Base-by-base conservation (phyloP, 2,888 invertebrate genomes). In the Cremastobaeus sp. region DNA sequence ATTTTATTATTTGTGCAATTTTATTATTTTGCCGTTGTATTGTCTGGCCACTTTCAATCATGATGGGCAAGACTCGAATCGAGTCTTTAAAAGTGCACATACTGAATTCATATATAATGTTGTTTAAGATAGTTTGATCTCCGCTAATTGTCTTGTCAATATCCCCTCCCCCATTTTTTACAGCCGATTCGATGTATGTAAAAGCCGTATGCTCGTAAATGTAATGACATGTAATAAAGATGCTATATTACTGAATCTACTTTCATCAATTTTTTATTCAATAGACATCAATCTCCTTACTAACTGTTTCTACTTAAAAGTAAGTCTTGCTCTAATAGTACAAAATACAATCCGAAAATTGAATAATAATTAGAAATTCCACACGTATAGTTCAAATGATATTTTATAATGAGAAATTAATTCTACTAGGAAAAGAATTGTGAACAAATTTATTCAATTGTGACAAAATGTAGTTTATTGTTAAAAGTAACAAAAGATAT, bases 51-150 rank as follows among this genome's bases (percentile, higher is more conserved):
- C 50, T 47, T 59, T 28, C 48, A 55, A 41, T 69, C 55, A 30
- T 35, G 20, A 11, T 45, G 37, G 47, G 20, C 15, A 41, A 70
- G 47, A 34, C 48, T 62, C 48, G 41, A 62, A 55, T 48, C 54
- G 14, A 17, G n/a, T n/a, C 35, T 39, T 30, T 47, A 11, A 64
- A 71, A 35, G 30, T 71, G 71, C 71, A 71, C 71, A 64, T 71
- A 64, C n/a, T 30, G 35, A 55, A 41, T 70, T 50, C 41, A 35
- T 52, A 60, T 48, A 11, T 52, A 21, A 52, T 64, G 50, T 57
- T 71, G 64, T 64, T 71, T 57, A 71, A 57, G 71, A 72, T 65
- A 72, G 72, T 55, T 60, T 37, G 72, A 72, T 72, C 72, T 72
- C 65, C 41, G 66, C 60, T 37, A 72, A 41, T 66, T 72, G 65